Evolutionary conservation across 2,113 vertebrate genomes (phyloP), one percentile per base, ranked within the genome.

Genomic region (Acrocephalus arundinaceus): DNA sequence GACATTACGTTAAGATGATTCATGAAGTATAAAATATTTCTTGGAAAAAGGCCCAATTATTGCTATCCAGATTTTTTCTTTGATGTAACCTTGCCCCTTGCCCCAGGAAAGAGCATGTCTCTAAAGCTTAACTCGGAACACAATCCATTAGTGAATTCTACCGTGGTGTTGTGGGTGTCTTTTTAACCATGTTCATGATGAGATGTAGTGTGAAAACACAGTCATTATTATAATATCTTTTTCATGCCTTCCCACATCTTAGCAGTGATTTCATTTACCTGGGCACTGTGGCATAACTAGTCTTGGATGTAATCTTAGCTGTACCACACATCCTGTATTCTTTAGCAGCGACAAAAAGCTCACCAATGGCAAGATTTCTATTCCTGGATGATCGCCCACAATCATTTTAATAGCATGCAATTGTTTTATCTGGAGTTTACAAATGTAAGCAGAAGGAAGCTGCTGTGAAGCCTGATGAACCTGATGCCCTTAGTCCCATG

Each of bases 371-470:
- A 83, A 87, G 77, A 63, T 82, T 94, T 95, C 85, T 41, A 58
- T 77, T 92, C 48, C 67, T 90, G 78, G 89, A 75, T 94, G n/a
- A 67, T 72, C 54, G 65, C 30, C 52, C 85, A 62, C 37, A 21
- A 19, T 71, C 37, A 85, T 93, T 96, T 91, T 77, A 45, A 61
- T 81, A 67, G 23, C 33, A 35, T 61, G 63, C 46, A 91, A 37
- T 95, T 95, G 54, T 79, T 95, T 96, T 84, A 67, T 54, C 52
- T 49, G 65, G 35, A 27, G 8, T 55, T 97, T 72, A 28, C 31
- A 74, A 67, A 65, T 41, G 4, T 77, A 66, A 93, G 74, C 18
- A 71, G 43, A 37, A 43, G 30, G n/a, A 27, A 48, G 17, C 41
- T 76, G 35, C 41, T 8, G 1, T 11, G 39, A 68, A 43, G 15